Conservation (phyloP, 1,140 invertebrate species). For the Drosophila lacteicornis region DNA sequence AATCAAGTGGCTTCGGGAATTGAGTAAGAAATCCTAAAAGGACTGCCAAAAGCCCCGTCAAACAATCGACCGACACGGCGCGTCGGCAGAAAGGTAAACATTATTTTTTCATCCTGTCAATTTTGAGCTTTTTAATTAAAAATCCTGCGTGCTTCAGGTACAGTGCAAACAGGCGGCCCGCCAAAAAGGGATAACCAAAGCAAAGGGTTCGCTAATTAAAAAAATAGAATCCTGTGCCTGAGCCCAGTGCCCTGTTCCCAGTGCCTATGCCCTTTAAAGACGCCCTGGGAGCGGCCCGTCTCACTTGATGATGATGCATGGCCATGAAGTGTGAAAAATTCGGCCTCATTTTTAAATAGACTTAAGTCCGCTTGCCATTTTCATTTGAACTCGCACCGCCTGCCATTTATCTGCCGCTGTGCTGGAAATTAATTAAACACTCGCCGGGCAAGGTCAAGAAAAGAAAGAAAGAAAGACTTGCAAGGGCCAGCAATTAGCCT, state of each 20-base stretch:
- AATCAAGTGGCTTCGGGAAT: slow-evolving; percentile 28
- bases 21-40: slow-evolving; percentile 32
- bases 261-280: slow-evolving; percentile 50
- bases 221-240: slow-evolving; percentile 51
- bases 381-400: slow-evolving; percentile 23
- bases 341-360: slow-evolving; percentile 68
- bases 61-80: slow-evolving; percentile 16
- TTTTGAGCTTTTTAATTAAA: slow-evolving; percentile 77
- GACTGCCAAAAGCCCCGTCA: slow-evolving; percentile 10
- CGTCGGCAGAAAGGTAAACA: slow-evolving; percentile 31
- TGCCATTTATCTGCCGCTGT: slow-evolving; percentile 57
- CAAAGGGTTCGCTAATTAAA: slow-evolving; percentile 70
- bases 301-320: slow-evolving; percentile 32
- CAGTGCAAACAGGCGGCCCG: slow-evolving; percentile 23
- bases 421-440: slow-evolving; percentile 75
- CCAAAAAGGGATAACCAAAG: slow-evolving; percentile 33
- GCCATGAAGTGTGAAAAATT: slow-evolving; percentile 71
- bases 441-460: slow-evolving; percentile 48
- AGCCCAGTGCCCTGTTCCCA: background rate
- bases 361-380: slow-evolving; percentile 33
- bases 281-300: slow-evolving; percentile 1
- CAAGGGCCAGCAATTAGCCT: slow-evolving; percentile 34
- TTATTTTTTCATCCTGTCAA: slow-evolving; percentile 52
- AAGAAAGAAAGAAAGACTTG: slow-evolving; percentile 37
- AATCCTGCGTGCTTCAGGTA: slow-evolving; percentile 50